Evolutionary conservation across 2,888 invertebrate genomes (phyloP), one percentile per base, ranked within the genome.

Genomic region (Campopleginae sp.): DNA sequence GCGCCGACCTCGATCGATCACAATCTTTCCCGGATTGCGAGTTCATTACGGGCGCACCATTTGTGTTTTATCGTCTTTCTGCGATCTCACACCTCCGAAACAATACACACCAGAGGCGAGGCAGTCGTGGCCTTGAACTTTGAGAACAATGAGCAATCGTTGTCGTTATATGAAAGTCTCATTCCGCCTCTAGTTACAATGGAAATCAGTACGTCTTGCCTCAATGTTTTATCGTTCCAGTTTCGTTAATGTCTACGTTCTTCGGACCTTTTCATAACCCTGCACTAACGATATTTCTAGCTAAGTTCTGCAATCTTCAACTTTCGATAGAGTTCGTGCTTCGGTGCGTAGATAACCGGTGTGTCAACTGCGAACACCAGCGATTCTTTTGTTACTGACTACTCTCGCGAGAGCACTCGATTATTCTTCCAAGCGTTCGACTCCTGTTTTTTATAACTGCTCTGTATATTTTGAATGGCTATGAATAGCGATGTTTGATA

Each of bases 1-100:
- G 23, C 44, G 48, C 12, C 8, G 33, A 75, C 63, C 48, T 61
- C 63, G 27, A 80, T 80, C 71, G 65, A 80, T 82, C 42, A 46
- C 72, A 76, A 82, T 85, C 78, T 85, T 79, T 65, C 51, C 71
- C 74, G 54, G 70, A 81, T 74, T 46, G 58, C 68, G 23, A 70
- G 80, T 61, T 84, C 61, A 78, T 84, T 74, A 72, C 31, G 23
- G 42, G 54, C 2, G 74, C n/a, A 76, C 51, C 33, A 72, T 42
- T 51, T 12, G 48, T 19, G n/a, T 48, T 71, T 78, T 38, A 68
- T 54, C 48, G n/a, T 14, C 14, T 4, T 19, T 23, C 58, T 44
- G 58, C 51, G 19, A 44, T 58, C 54, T 14, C 14, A 42, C 42
- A 7, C 42, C 19, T 44, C 23, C 7, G 2, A 1, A 58, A 72